Base-by-base conservation (phyloP, 2,888 invertebrate species). In the Micropterix aruncella region DNA sequence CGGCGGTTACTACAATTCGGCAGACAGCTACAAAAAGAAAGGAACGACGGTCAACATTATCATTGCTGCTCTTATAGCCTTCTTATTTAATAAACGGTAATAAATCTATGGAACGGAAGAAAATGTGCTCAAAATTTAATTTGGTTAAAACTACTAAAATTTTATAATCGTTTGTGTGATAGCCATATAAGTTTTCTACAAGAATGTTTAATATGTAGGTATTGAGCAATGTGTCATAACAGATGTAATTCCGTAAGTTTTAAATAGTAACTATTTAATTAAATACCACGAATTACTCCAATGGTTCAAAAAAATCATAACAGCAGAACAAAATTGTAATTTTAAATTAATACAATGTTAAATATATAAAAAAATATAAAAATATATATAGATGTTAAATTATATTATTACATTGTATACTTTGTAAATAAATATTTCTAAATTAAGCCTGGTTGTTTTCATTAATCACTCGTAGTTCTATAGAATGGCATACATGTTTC, bases 1-100 rank as follows among this genome's bases (percentile, higher is more conserved):
- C 58, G 89, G 89, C 2, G 89, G 89, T 2, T 88, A 80, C 57
- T 89, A 89, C 69, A 86, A 83, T 54, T 63, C 67, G 0, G 77
- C 74, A 1, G 52, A 55, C 4, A 54, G 52, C 2, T 56, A 56
- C 50, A 69, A 57, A 51, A 65, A 62, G 55, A 49, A 61, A 51
- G 59, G 60, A 1, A 65, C 62, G 44, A 69, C 70, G 52, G 2
- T 63, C 42, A 54, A 55, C 2, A 54, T 70, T 1, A 54, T 71
- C 1, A 12, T 64, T n/a, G 39, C 58, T 16, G 68, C 70, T 2
- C 49, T 55, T 14, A 9, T 63, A 15, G 57, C 58, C 7, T 27
- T 27, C n/a, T 9, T 27, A 27, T n/a, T n/a, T n/a, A n/a, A n/a
- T 3, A 12, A 38, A 16, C 15, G 38, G 38, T 15, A 12, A 14